These are phyloP conservation scores for Myotis findleyi DNA, from an alignment of 2,797 vertebrate species.

Conservation along the genomic window DNA sequence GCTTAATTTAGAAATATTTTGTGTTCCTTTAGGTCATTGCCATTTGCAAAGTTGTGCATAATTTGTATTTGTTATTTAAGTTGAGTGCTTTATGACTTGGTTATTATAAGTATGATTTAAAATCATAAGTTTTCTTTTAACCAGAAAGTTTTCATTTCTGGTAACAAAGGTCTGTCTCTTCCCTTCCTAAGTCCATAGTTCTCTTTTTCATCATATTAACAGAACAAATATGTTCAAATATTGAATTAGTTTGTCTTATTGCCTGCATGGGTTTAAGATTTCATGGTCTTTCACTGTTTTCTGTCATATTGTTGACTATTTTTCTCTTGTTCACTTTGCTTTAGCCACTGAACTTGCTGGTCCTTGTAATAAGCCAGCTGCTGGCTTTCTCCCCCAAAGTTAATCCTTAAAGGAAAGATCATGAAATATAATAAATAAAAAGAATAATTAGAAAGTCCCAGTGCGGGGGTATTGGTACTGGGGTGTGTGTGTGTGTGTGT, in stretches of 20 bases:
- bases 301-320: not conserved
- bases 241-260: not conserved
- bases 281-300: not conserved
- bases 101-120: conserved; percentile 4
- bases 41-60: not conserved
- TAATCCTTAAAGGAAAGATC: not conserved
- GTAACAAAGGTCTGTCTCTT: not conserved
- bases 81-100: not conserved
- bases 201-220: not conserved
- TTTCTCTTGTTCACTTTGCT: not conserved
- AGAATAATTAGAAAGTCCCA: not conserved
- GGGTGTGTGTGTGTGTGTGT: not conserved
- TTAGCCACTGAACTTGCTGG: not conserved
- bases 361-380: not conserved
- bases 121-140: not conserved
- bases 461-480: not conserved
- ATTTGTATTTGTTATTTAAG: conserved; percentile 19
- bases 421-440: not conserved
- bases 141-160: not conserved
- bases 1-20: conserved; percentile 4
- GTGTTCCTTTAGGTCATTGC: not conserved
- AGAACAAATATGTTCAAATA: conserved; percentile 4
- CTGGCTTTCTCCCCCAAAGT: not conserved
- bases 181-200: not conserved
- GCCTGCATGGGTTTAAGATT: not conserved